Percentiles rank a stretch among this genome's conserved stretches.
Conservation (phyloP, 2,888 invertebrate genomes). For the Pseudococcus viburni region DNA sequence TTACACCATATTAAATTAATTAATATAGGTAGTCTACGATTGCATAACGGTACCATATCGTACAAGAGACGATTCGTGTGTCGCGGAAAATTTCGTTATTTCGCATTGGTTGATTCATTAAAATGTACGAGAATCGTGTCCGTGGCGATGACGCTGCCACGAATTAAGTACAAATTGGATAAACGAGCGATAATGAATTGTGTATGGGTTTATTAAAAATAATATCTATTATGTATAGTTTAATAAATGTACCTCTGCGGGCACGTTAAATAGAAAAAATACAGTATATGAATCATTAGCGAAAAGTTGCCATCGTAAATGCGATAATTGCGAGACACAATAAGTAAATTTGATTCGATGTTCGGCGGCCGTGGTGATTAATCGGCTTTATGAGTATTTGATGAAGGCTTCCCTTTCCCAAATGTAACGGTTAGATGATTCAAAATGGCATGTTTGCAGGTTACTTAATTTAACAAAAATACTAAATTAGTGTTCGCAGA, state of each 20-base stretch:
- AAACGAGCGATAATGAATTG: constrained; percentile 5
- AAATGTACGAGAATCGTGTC: neutral
- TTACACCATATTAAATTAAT: neutral
- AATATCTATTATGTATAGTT: constrained; percentile 4
- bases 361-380: constrained; percentile 21
- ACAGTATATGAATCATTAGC: constrained; percentile 18
- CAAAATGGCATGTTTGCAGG: neutral
- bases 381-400: constrained; percentile 24
- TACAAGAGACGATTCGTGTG: neutral
- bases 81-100: constrained; percentile 2
- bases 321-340: constrained; percentile 17
- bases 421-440: constrained; percentile 18
- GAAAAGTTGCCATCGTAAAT: constrained; percentile 5
- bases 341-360: constrained; percentile 7
- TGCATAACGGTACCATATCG: neutral
- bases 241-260: neutral
- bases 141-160: neutral
- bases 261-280: neutral
- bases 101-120: constrained; percentile 16
- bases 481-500: neutral
- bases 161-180: constrained; percentile 15
- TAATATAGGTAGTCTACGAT: neutral
- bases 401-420: constrained; percentile 23
- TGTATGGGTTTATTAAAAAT: constrained; percentile 15
- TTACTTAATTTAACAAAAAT: neutral